Evolutionary conservation across 1,140 invertebrate species (phyloP).

Genomic region (Pseudachorutes palmiensis): DNA sequence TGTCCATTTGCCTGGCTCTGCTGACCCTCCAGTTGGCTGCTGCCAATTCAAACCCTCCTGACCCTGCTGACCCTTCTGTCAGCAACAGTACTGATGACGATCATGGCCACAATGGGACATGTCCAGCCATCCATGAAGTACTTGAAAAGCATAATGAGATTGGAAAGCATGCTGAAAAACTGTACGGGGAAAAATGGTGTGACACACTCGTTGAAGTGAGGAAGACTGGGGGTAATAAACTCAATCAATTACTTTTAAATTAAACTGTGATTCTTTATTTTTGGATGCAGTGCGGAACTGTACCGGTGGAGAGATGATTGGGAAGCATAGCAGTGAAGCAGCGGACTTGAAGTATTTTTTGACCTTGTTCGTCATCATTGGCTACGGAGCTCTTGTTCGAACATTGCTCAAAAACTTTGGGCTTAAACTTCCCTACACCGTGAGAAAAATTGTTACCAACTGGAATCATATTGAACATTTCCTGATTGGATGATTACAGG

Average conservation of each 20-base stretch:
- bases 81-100: too few species aligned
- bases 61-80: too few species aligned
- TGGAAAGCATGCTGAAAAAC: too few species aligned
- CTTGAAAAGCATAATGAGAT: too few species aligned
- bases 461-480: background rate
- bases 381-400: slow-evolving; percentile 24
- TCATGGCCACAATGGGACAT: too few species aligned
- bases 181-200: background rate
- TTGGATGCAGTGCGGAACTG: background rate
- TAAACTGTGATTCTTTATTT: background rate
- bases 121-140: too few species aligned
- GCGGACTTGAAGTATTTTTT: slow-evolving; percentile 18
- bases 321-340: background rate
- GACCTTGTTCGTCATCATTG: slow-evolving; percentile 27
- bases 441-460: background rate
- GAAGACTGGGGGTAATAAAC: background rate
- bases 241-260: background rate
- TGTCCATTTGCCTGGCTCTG: too few species aligned
- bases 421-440: slow-evolving; percentile 22
- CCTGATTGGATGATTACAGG: background rate
- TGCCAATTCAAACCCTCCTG: too few species aligned
- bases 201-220: background rate
- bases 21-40: too few species aligned
- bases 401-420: slow-evolving; percentile 3
- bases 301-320: background rate